Evolutionary conservation across 1,140 invertebrate species (phyloP).

Genomic region (Lasioglossum baleicum): DNA sequence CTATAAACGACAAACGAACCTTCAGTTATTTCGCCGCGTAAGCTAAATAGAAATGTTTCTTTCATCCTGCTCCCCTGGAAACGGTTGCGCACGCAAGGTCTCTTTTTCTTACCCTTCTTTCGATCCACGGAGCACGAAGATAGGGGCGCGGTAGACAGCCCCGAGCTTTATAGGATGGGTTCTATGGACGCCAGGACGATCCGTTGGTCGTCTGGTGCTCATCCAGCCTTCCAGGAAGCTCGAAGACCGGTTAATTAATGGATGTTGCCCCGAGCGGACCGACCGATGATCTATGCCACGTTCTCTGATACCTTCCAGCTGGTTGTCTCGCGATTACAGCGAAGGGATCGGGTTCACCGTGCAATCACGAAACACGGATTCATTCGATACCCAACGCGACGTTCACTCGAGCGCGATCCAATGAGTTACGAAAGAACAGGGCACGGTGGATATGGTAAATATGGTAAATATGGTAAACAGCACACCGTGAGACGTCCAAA

Average conservation of each 20-base stretch:
- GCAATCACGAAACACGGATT: not conserved
- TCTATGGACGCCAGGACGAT: not conserved
- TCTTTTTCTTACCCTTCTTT: constrained; percentile 9
- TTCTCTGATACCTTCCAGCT: constrained; percentile 1
- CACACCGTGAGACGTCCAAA: too few species aligned
- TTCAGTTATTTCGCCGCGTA: too few species aligned
- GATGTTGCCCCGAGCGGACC: not conserved
- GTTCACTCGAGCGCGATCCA: too few species aligned
- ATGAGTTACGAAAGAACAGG: too few species aligned
- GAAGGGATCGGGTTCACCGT: not conserved
- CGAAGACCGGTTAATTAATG: constrained; percentile 9
- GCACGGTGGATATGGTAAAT: too few species aligned
- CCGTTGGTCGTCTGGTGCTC: not conserved
- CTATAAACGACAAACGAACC: too few species aligned
- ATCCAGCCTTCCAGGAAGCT: not conserved
- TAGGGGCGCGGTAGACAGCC: not conserved
- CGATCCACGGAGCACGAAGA: not conserved
- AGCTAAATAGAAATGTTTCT: too few species aligned
- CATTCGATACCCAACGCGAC: not conserved
- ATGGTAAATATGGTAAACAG: too few species aligned
- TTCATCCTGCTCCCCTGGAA: too few species aligned
- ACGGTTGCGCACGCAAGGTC: too few species aligned
- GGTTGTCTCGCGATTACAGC: not conserved
- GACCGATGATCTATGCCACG: constrained; percentile 7
- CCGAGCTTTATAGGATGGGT: not conserved